phyloP scores from a whole-genome alignment of 2,113 vertebrate genomes.

The Apaloderma vittatum region DNA sequence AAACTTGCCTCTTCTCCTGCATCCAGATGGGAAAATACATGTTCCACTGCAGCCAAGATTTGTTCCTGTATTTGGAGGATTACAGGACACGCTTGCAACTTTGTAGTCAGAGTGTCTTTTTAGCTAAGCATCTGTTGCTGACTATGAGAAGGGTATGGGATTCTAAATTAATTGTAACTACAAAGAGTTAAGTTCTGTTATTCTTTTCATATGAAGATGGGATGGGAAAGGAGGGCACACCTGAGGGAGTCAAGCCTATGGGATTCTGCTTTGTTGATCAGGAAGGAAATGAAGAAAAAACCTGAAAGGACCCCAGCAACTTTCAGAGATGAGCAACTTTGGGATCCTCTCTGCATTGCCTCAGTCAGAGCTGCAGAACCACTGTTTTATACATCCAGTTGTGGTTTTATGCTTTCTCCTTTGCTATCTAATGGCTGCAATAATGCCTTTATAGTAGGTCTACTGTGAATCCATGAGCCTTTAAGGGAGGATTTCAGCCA shows the following conservation, averaged over 20 bases:
- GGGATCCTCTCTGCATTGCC: not conserved
- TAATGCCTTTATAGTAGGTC: not conserved
- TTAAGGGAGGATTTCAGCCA: not conserved
- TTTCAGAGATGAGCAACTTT: not conserved
- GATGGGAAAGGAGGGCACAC: not conserved
- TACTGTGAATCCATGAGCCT: not conserved
- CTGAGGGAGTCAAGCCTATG: not conserved
- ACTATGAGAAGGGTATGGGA: not conserved
- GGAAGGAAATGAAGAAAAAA: not conserved
- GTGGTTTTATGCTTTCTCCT: not conserved
- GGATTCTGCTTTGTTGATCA: not conserved
- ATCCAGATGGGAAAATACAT: slow-evolving; percentile 21
- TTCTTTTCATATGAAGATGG: not conserved
- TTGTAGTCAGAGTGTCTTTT: not conserved
- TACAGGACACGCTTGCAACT: not conserved
- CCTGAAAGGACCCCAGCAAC: not conserved
- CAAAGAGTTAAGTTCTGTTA: not conserved
- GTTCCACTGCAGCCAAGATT: not conserved
- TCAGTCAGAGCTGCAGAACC: not conserved
- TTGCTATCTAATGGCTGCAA: not conserved
- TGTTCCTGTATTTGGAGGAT: not conserved
- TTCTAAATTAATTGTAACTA: not conserved
- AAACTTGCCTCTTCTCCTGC: not conserved
- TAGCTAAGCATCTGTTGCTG: not conserved
- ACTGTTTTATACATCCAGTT: not conserved